Evolutionary conservation across 2,797 vertebrate species (phyloP), one percentile per base, ranked within the genome.

Genomic region (Argentina silus): DNA sequence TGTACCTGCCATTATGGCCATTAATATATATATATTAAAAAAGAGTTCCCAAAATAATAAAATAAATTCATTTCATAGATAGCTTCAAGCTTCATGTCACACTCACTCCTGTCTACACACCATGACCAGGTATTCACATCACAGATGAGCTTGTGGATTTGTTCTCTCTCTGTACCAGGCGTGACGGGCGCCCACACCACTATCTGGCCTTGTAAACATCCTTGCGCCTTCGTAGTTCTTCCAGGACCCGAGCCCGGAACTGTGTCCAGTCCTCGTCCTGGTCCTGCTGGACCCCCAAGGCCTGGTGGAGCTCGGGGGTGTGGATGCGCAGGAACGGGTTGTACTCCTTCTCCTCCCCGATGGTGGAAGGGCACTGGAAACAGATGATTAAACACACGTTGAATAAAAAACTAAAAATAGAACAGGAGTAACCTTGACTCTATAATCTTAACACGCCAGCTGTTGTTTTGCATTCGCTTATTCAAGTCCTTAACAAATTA

Each of bases 291-390:
- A 98, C 80, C n/a, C 94, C 95, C 81, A 98, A 87, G 0, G 94
- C 94, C 71, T 86, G 88, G 36, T 98, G 97, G 77, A 99, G 94
- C 50, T 95, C 95, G 0, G 86, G 79, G 44, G 77, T 89, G 85
- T 98, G 95, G 55, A 94, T 97, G 78, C 97, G 91, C 83, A 98
- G 91, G 90, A 99, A 99, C 0, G 97, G 97, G 80, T 99, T 99
- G 90, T 99, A 99, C 75, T 91, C 90, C 84, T 95, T 95, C 85
- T 99, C 97, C 44, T 99, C 97, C 2, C 94, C 94, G 9, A 99
- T 89, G 0, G 96, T 98, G 47, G 97, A 98, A 0, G 97, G 97
- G 85, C 96, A 93, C 97, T 98, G 89, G 0, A 85, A 86, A 64
- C 0, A 7, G 73, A 72, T 61, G 67, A 2, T 36, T 36, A 61